Percentiles rank a stretch among this genome's conserved stretches.
phyloP scores from a whole-genome alignment of 2,113 vertebrate genomes.

The Gymnocephalus cernua region DNA sequence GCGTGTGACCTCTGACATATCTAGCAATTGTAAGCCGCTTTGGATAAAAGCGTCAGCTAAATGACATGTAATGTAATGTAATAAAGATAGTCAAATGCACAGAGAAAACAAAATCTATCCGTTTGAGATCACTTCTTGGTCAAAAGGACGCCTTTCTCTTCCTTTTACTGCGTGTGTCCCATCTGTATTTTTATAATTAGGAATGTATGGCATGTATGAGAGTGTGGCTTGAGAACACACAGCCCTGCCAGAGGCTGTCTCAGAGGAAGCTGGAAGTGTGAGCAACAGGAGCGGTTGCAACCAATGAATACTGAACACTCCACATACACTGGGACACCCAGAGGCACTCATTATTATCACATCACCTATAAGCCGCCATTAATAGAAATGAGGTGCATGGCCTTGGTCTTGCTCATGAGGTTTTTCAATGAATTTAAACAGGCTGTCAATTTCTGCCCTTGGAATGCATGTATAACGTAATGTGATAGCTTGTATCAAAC shows the following conservation, averaged over 20 bases:
- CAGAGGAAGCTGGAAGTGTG: constrained; percentile 53
- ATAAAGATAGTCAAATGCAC: not conserved
- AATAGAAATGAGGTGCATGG: constrained; percentile 31
- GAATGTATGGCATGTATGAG: constrained; percentile 39
- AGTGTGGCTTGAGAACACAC: constrained; percentile 27
- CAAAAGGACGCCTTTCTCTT: not conserved
- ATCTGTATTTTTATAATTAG: constrained; percentile 18
- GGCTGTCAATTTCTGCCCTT: constrained; percentile 27
- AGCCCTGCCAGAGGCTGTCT: constrained; percentile 50
- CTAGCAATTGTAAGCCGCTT: too few relatives aligned
- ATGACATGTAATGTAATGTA: too few relatives aligned
- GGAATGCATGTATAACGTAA: constrained; percentile 13
- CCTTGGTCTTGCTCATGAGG: constrained; percentile 33
- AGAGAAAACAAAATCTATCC: not conserved
- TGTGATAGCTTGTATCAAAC: constrained; percentile 8
- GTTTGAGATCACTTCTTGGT: not conserved
- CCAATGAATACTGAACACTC: constrained; percentile 59
- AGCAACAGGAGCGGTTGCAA: constrained; percentile 36
- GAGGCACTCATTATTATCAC: constrained; percentile 53
- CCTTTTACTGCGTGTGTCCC: not conserved
- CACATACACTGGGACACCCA: constrained; percentile 30
- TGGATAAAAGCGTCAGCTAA: too few relatives aligned
- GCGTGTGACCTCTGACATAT: too few relatives aligned
- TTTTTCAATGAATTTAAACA: constrained; percentile 44
- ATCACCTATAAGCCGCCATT: constrained; percentile 40